Evolutionary conservation across 2,113 vertebrate genomes (phyloP), one percentile per base, ranked within the genome.

Genomic region (Tetraodon nigroviridis): DNA sequence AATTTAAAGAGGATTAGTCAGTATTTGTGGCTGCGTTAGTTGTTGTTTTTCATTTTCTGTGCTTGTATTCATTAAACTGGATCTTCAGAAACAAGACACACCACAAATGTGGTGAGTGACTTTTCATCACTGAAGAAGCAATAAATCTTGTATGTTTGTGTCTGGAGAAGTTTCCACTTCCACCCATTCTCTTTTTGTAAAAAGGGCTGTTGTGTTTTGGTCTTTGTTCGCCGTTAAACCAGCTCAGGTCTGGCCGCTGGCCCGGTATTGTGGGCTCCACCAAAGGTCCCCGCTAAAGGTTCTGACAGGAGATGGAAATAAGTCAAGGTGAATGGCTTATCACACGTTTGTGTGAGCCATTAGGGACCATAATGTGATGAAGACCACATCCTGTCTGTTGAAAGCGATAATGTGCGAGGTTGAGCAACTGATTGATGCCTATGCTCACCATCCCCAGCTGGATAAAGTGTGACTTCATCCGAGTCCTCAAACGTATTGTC

Each of bases 361-460:
- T 79, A 59, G 42, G 53, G 29, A 73, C 46, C 46, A 62, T 51
- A 5, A n/a, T 8, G 7, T 56, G 54, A 65, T 57, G 45, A 69
- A 62, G 76, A 73, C 15, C 32, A 40, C 41, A 58, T 63, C 58
- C 60, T 65, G 62, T 76, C 68, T 78, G 76, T 70, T 53, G 47
- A 63, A 64, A 79, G 85, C 54, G 77, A 72, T 86, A 80, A 86
- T 83, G 74, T 79, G 82, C 60, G 67, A 82, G 66, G 56, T 22
- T 65, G 50, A 58, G 63, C 57, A 61, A 60, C 69, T 81, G 76
- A 86, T 53, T 77, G 77, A 80, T 64, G 68, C 65, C 42, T 65
- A 27, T 62, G 53, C 60, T 73, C 2, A 46, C 64, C 64, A 71
- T 71, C 56, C 21, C 16, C 16, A 1, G 1, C 46, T 55, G 16